Base-by-base conservation (phyloP, 1,140 invertebrate genomes). In the Araneus ventricosus region DNA sequence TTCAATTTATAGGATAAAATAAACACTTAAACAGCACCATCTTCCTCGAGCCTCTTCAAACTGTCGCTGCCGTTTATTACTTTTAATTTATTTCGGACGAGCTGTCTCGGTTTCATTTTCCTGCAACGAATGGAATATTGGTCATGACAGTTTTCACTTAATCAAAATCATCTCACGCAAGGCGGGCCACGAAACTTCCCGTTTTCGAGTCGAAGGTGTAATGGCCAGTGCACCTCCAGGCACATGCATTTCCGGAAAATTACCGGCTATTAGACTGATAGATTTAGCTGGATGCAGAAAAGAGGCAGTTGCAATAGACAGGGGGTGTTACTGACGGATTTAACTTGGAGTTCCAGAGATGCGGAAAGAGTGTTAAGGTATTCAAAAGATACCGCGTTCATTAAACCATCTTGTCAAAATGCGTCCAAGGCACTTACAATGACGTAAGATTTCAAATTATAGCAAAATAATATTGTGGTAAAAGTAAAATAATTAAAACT, bases 61-160 rank as follows among this genome's bases (percentile, higher is more conserved):
- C 39, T 61, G 57, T 61, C 57, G n/a, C 27, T 86, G 57, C 5
- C 87, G 63, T 75, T 88, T 88, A 88, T 88, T 88, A 88, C 70
- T 88, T 88, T 88, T 88, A 88, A 88, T 88, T 88, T 88, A 70
- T 88, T 88, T 67, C 61, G 45, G 87, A 70, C 87, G 87, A 75
- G 87, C 87, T 88, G 87, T 88, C 87, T 88, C 20, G 39, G 61
- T 88, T 86, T 59, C 84, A 86, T 86, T 86, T 86, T 39, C 39
- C n/a, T 6, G 24, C 39, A 4, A 14, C 39, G 61, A 75, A 67
- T 70, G 39, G 27, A 57, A n/a, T 70, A 75, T 88, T 88, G 61
- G 34, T 27, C 22, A 30, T 70, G 87, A 88, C 87, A 70, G 34
- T 88, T 52, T 34, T 75, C 63, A n/a, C 87, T 88, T 88, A 88